These are phyloP conservation scores for Drosophila falleni DNA, from an alignment of 2,888 invertebrate species.

Conservation along the genomic window DNA sequence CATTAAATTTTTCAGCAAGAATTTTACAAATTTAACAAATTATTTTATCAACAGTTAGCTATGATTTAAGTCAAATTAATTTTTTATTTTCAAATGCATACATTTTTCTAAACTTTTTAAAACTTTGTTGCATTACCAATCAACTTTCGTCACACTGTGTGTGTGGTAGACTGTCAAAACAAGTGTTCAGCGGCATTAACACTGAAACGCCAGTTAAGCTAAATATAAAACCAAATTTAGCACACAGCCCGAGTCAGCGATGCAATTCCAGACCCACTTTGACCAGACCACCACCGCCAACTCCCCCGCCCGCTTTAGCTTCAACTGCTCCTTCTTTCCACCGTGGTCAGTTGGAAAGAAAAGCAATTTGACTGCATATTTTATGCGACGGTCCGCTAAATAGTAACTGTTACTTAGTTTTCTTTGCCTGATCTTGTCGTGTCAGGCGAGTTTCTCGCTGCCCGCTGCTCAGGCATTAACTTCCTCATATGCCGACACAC, in stretches of 20 bases:
- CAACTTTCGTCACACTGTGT: slow-evolving; percentile 48
- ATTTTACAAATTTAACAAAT: too few species aligned
- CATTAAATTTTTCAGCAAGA: too few species aligned
- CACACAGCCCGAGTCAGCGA: slow-evolving; percentile 49
- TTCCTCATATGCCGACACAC: slow-evolving; percentile 62
- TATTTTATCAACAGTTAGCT: too few species aligned
- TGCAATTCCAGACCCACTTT: slow-evolving; percentile 57
- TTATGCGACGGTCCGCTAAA: slow-evolving; percentile 67
- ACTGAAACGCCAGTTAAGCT: slow-evolving; percentile 59
- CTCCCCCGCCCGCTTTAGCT: background rate
- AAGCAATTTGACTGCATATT: slow-evolving; percentile 70
- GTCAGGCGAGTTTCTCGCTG: slow-evolving; percentile 20
- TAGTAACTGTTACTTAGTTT: slow-evolving; percentile 77
- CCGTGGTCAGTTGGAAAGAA: slow-evolving; percentile 36
- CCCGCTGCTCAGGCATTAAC: slow-evolving; percentile 66
- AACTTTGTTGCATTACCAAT: background rate
- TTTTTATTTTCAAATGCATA: too few species aligned
- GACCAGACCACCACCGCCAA: slow-evolving; percentile 23
- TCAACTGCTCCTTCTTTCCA: background rate
- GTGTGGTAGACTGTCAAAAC: slow-evolving; percentile 54
- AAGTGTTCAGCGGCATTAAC: slow-evolving; percentile 66
- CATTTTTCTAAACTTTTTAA: background rate
- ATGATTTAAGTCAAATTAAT: too few species aligned
- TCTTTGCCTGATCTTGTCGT: slow-evolving; percentile 57
- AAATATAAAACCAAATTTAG: slow-evolving; percentile 59